Evolutionary conservation across 2,888 invertebrate genomes (phyloP).

Genomic region (Leptopilina syphax): DNA sequence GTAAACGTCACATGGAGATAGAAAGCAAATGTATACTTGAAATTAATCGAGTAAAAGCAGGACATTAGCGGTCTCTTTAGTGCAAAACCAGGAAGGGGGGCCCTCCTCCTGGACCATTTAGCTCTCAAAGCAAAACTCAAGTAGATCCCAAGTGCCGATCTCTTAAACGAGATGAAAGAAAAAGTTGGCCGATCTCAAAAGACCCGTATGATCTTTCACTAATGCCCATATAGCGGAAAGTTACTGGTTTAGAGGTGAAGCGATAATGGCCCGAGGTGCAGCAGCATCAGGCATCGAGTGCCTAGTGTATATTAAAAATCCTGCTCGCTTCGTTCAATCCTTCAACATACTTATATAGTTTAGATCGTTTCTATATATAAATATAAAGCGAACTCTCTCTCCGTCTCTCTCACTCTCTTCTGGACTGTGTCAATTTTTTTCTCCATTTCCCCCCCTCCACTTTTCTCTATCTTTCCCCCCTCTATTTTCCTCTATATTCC

Average conservation of each 20-base stretch:
- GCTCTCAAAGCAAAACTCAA: not conserved
- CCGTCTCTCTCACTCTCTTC: no score
- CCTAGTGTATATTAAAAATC: constrained; percentile 52
- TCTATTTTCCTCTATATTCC: no score
- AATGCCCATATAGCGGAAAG: constrained; percentile 64
- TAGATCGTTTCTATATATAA: constrained; percentile 37
- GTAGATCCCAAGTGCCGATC: constrained; percentile 27
- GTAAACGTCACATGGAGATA: not conserved
- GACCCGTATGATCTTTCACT: constrained; percentile 52
- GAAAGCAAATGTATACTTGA: not conserved
- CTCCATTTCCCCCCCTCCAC: no score
- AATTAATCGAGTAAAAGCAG: not conserved
- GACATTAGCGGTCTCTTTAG: constrained; percentile 19
- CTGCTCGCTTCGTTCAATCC: constrained; percentile 41
- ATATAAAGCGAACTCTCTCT: constrained; percentile 13
- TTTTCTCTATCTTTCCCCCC: no score
- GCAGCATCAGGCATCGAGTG: constrained; percentile 47
- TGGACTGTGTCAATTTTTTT: no score
- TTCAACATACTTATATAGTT: constrained; percentile 46
- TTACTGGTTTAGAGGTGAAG: constrained; percentile 60
- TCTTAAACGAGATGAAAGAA: constrained; percentile 35
- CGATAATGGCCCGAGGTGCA: constrained; percentile 58
- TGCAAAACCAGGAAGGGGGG: no score
- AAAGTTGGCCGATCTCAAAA: constrained; percentile 55
- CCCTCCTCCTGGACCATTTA: not conserved